Evolutionary conservation across 2,113 vertebrate genomes (phyloP), one percentile per base, ranked within the genome.

Genomic region (Xiphophorus hellerii): DNA sequence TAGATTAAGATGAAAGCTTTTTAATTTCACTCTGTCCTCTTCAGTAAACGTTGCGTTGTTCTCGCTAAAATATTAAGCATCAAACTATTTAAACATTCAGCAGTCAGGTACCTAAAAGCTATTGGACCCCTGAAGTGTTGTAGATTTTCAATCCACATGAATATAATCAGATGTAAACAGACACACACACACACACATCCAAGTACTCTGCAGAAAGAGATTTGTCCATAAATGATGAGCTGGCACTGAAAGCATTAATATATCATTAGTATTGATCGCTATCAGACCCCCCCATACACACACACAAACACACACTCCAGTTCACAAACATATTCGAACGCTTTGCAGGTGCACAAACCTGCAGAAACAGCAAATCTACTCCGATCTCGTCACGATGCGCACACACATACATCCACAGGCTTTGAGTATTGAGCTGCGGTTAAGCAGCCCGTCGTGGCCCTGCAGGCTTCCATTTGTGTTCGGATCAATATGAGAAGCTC

Each of bases 191-290:
- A 42, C 12, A 15, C 39, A 15, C 39, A 14, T 8, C 29, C 27
- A 58, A 68, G 64, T 20, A 44, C 80, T 73, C 85, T 79, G 82
- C 83, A 85, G 86, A 89, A 88, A 85, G 84, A 90, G 80, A 90
- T 91, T 92, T 92, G 85, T 67, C 83, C 80, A 83, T 93, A 92
- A 94, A 93, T 90, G 91, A 93, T 94, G 91, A 85, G 92, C 90
- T 89, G 88, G 87, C 92, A 90, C 80, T 95, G 90, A 95, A 95
- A 95, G 95, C 95, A 96, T 96, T 96, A 96, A 96, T 97, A 96
- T 96, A 94, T 96, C 95, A 95, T 95, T 96, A 96, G 95, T 94
- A 96, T 95, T 92, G 94, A 97, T 96, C 88, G 87, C 90, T 91
- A 95, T 94, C 91, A 93, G 80, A 85, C 81, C 84, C 79, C 68